These are phyloP conservation scores for Mirza zaza DNA, from an alignment of 2,113 vertebrate species.

Conservation along the genomic window DNA sequence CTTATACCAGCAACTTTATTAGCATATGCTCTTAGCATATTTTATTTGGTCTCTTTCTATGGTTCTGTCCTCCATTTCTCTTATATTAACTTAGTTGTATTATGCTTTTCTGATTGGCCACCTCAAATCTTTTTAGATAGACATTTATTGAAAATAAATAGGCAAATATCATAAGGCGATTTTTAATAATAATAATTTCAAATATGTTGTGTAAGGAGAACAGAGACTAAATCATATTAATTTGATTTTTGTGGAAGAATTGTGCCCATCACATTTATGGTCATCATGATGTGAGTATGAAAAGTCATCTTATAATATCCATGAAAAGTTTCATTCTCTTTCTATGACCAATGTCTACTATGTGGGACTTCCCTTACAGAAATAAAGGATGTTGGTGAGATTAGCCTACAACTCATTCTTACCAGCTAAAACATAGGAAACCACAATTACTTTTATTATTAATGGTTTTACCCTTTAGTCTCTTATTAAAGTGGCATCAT, in stretches of 20 bases:
- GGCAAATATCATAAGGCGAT: not conserved
- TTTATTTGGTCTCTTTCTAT: not conserved
- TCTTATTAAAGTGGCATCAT: not conserved
- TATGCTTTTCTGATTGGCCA: not conserved
- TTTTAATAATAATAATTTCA: not conserved
- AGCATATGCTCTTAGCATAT: not conserved
- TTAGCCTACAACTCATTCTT: not conserved
- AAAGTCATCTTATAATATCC: not conserved
- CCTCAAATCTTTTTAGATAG: not conserved
- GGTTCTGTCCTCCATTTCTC: not conserved
- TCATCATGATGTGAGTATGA: not conserved
- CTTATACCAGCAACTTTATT: not conserved
- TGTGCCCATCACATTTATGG: not conserved
- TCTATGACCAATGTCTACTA: not conserved
- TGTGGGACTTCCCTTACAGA: accelerated
- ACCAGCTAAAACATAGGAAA: not conserved
- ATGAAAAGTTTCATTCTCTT: not conserved
- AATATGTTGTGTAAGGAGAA: not conserved
- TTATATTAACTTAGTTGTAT: not conserved
- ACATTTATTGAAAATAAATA: not conserved
- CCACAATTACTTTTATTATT: not conserved
- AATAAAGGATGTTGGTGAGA: not conserved
- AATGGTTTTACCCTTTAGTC: not conserved
- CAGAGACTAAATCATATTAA: not conserved
- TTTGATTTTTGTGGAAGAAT: not conserved